Base-by-base conservation (phyloP, 2,888 invertebrate genomes). In the Oscheius sp. region DNA sequence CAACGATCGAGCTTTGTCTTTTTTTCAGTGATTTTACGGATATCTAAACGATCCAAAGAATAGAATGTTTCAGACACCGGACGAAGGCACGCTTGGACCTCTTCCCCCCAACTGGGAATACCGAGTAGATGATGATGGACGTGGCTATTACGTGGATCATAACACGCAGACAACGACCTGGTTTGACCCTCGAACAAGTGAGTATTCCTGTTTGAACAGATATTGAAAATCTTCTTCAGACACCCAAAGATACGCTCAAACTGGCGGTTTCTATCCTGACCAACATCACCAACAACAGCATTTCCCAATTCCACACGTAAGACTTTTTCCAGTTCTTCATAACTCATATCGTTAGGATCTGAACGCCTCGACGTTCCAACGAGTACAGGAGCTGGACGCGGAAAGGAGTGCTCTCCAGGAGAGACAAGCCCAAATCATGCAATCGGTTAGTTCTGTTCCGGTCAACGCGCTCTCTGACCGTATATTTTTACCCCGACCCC, bases 21-120 rank as follows among this genome's bases (percentile, higher is more conserved):
- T 21, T 21, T 21, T 21, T 21, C 21, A 21, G 21, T 21, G 21
- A 21, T 21, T 21, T 21, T 21, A 21, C 21, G 21, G 21, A 21
- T 21, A 21, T 21, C 21, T 21, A 21, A 21, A 21, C 21, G 21
- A 21, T 21, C 21, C 21, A 21, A 21, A 21, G 21, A 21, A 21
- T 21, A 21, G 21, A 21, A 21, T 21, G 21, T 21, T 66, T 66
- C 58, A 73, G 73, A 33, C 59, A 1, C 73, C 73, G 32, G 73
- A 73, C 21, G 73, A 32, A 47, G 73, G 66, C 21, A 51, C 47
- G 35, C 75, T 78, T 9, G 66, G 76, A 0, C 77, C 77, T 32
- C 70, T 82, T 57, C 82, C 82, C 1, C 76, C 66, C 33, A 79
- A 79, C 33, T 82, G 82, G 82, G 82, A 82, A 62, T 47, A 74